Evolutionary conservation across 1,140 invertebrate species (phyloP).

Genomic region (Apis cerana): DNA sequence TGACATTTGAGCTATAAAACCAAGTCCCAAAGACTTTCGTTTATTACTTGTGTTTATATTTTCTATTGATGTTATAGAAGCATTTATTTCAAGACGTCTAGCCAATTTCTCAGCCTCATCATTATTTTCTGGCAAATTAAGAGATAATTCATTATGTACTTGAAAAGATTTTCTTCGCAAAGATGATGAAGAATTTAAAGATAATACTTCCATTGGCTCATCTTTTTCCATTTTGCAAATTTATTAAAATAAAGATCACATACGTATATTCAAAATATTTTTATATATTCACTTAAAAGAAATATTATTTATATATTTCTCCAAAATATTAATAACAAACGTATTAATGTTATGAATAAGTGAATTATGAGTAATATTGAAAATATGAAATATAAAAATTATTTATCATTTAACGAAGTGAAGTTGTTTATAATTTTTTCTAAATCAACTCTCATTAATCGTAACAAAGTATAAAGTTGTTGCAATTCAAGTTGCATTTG

Average conservation of each 20-base stretch:
- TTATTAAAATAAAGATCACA: neutral
- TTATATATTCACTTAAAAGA: neutral
- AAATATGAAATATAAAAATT: neutral
- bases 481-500: constrained; percentile 60
- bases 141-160: neutral
- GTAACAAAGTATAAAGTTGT: constrained; percentile 59
- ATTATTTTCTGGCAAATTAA: constrained; percentile 70
- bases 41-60: constrained; percentile 28
- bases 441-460: constrained; percentile 63
- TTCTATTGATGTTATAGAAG: neutral
- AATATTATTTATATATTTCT: neutral
- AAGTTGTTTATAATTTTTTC: constrained; percentile 69
- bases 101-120: constrained; percentile 73
- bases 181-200: neutral
- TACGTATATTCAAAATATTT: neutral
- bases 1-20: constrained; percentile 66
- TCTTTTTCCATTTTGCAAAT: constrained; percentile 19
- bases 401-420: constrained; percentile 16
- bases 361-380: too few species aligned
- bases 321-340: neutral
- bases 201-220: too few species aligned
- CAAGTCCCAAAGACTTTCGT: constrained; percentile 69
- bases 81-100: constrained; percentile 57
- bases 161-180: constrained; percentile 15
- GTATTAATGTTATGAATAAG: neutral